A percentile compares a stretch with the other conserved stretches of the same genome.
Conservation (phyloP, 2,113 vertebrate genomes). For the Glaucomys volans region DNA sequence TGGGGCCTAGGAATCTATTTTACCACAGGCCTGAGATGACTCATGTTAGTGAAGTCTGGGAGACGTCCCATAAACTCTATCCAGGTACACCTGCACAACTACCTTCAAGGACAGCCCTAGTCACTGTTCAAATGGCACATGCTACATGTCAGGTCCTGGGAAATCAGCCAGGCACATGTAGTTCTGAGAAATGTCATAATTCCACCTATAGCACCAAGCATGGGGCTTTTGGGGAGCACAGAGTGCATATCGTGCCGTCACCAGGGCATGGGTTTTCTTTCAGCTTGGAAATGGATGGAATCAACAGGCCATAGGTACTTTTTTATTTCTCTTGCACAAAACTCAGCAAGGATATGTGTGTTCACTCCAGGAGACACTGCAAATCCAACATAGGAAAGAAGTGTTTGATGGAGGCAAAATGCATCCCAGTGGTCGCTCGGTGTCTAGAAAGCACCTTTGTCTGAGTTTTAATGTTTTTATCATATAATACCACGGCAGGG, state of each 20-base stretch:
- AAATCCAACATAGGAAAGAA: neutral
- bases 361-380: neutral
- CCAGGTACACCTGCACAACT: neutral
- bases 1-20: neutral
- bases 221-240: neutral
- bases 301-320: neutral
- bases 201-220: neutral
- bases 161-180: neutral
- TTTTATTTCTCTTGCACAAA: conserved; percentile 9
- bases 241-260: neutral
- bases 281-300: neutral
- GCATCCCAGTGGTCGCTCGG: neutral
- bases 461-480: neutral
- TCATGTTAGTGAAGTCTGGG: neutral
- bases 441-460: neutral
- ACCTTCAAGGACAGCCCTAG: neutral
- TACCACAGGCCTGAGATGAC: neutral
- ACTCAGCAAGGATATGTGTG: neutral
- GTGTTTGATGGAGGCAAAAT: no score
- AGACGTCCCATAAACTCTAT: neutral
- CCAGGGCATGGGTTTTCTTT: neutral
- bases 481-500: neutral
- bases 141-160: neutral
- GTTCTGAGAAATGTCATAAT: neutral
- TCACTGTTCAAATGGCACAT: neutral